Percentiles rank a stretch among this genome's conserved stretches.
Conservation (phyloP, 2,888 invertebrate species). For the Ligdia adustata region DNA sequence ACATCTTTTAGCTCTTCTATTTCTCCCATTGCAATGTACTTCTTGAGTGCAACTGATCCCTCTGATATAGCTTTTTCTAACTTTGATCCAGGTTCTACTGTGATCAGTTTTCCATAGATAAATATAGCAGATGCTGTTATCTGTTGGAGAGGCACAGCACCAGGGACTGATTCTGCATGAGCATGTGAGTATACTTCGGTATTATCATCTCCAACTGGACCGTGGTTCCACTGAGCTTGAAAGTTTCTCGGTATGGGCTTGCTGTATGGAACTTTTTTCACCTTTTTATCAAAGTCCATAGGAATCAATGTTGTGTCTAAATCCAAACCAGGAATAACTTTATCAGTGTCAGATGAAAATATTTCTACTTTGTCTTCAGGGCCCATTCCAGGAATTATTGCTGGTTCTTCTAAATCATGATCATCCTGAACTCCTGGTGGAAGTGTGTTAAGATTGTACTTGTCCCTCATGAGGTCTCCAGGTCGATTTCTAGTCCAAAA, state of each 20-base stretch:
- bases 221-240: constrained; percentile 98
- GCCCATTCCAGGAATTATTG: constrained; percentile 98
- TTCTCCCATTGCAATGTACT: constrained; percentile 91
- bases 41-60: constrained; percentile 90
- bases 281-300: constrained; percentile 89
- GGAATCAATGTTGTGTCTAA: constrained; percentile 86
- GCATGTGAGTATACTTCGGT: constrained; percentile 88
- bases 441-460: constrained; percentile 97
- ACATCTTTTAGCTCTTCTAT: constrained; percentile 92
- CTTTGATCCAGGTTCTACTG: constrained; percentile 90
- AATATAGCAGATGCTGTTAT: constrained; percentile 92
- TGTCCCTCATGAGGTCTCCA: constrained; percentile 98
- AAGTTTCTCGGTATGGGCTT: constrained; percentile 98
- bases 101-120: constrained; percentile 92
- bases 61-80: constrained; percentile 90
- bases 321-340: constrained; percentile 94
- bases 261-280: constrained; percentile 95
- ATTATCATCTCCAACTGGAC: constrained; percentile 81
- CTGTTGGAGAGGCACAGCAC: constrained; percentile 90
- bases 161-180: constrained; percentile 90
- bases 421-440: constrained; percentile 89
- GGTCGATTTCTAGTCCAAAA: constrained; percentile 99
- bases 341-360: constrained; percentile 84
- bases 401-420: constrained; percentile 87
- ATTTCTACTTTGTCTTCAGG: constrained; percentile 96